Evolutionary conservation across 1,140 invertebrate species (phyloP), one percentile per base, ranked within the genome.

Genomic region (Zelostemma sp.): DNA sequence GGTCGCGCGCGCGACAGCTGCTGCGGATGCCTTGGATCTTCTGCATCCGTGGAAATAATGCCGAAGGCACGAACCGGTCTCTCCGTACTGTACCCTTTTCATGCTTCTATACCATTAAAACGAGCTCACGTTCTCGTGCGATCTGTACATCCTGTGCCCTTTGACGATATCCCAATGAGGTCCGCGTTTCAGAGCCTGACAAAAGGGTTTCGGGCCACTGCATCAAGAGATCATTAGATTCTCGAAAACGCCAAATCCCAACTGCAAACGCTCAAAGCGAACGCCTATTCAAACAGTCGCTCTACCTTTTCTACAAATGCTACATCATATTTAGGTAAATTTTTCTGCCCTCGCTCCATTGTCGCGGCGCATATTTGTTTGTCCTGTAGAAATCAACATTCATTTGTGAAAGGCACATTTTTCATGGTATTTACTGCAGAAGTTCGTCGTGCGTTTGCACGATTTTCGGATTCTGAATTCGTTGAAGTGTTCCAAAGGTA

Each of bases 1-100:
- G 53, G 65, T 58, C 65, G 61, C 55, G 66, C 66, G 40, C 41
- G 58, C 60, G 64, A 71, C 73, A 72, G 70, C 73, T 70, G 73
- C 64, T 58, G 55, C 54, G 60, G 58, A 54, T 41, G 51, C 48
- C 47, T 49, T 33, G 12, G 40, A 54, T 67, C 50, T 50, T 66
- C 53, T 38, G 51, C 41, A 55, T 68, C 62, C 58, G 56, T 50
- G 63, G 56, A 74, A 72, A 75, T 67, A 66, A 65, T 51, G 54
- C 64, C 48, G 33, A 57, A 43, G 58, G 60, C 59, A 67, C 64
- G 60, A 64, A 62, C 46, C 41, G 48, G 53, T 48, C 56, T 4
- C 25, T 49, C 31, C 48, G 56, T 4, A 40, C 51, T 25, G 51
- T 6, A 38, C 49, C 67, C 63, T 65, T 74, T 68, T 73, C 56